phyloP scores from a whole-genome alignment of 2,888 invertebrate species.

The Drosophila infuscata region DNA sequence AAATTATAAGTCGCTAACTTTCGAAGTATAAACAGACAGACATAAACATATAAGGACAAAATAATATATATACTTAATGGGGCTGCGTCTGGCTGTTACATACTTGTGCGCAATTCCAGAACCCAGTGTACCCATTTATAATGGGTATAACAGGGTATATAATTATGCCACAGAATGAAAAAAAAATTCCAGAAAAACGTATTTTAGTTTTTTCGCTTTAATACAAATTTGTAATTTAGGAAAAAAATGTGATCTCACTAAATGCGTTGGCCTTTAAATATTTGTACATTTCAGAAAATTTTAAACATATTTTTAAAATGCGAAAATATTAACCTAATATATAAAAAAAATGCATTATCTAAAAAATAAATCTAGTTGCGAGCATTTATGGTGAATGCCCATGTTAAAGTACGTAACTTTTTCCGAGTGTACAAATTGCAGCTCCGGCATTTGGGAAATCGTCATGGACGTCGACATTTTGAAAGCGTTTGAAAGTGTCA shows the following conservation, averaged over 20 bases:
- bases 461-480: conserved; percentile 57
- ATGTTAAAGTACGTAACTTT: background rate
- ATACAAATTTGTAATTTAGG: background rate
- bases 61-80: background rate
- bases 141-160: background rate
- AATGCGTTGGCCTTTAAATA: background rate
- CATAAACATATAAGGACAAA: background rate
- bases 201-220: background rate
- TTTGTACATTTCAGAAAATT: background rate
- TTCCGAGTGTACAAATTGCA: conserved; percentile 6
- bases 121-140: background rate
- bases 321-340: background rate
- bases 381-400: background rate
- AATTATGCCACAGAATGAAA: background rate
- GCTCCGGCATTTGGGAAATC: conserved; percentile 42
- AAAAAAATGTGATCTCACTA: background rate
- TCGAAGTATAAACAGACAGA: background rate
- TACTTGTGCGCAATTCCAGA: background rate
- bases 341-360: background rate
- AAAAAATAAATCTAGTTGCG: background rate
- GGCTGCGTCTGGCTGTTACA: background rate
- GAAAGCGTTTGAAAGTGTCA: conserved; percentile 80
- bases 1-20: background rate
- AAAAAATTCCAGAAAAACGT: background rate
- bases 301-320: background rate